These are phyloP conservation scores for Syrrhaptes paradoxus DNA, from an alignment of 2,113 vertebrate species.

Conservation along the genomic window DNA sequence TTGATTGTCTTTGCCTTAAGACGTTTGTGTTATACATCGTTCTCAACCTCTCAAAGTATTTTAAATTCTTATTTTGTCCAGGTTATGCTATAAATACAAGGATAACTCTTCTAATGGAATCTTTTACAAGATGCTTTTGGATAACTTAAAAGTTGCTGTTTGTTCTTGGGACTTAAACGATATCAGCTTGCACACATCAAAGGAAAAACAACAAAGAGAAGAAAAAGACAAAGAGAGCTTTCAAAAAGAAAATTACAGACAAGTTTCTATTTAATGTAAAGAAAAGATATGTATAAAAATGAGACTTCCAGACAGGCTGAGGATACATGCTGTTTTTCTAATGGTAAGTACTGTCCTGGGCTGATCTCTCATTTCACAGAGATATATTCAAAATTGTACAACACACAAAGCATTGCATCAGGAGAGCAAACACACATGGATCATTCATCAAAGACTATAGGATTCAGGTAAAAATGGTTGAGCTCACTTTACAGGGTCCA, in stretches of 20 bases:
- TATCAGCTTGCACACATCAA: neutral
- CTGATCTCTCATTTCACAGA: neutral
- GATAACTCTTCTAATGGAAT: constrained; percentile 51
- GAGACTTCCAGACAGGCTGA: neutral
- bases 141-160: constrained; percentile 48
- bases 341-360: neutral
- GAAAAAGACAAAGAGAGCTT: constrained; percentile 53
- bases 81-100: constrained; percentile 70
- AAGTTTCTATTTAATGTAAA: constrained; percentile 16
- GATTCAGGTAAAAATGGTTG: neutral
- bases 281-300: neutral
- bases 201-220: constrained; percentile 19
- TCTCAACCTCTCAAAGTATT: neutral
- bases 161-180: neutral
- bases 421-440: neutral
- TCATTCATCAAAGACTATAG: neutral
- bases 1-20: neutral
- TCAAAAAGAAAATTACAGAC: constrained; percentile 48
- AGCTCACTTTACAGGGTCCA: neutral
- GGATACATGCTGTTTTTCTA: neutral
- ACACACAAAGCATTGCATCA: neutral
- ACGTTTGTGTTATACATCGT: neutral
- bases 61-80: constrained; percentile 35
- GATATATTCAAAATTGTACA: neutral
- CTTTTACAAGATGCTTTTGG: constrained; percentile 69